Conservation (phyloP, 1,140 invertebrate genomes). For the Intoshia linei region DNA sequence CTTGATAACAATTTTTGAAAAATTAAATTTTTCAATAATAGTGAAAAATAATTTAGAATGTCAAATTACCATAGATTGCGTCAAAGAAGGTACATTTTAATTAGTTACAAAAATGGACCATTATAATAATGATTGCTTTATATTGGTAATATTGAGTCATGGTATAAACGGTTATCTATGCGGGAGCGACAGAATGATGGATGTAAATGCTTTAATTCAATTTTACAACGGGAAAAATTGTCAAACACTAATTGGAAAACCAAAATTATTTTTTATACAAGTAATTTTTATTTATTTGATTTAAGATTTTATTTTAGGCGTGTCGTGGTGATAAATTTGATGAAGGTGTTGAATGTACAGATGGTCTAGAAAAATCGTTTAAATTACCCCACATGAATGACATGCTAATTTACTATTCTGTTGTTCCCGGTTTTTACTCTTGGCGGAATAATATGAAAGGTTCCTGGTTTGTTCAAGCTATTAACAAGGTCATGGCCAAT, state of each 20-base stretch:
- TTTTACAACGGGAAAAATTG: constrained; percentile 54
- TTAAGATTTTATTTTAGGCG: constrained; percentile 12
- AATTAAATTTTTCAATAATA: too few relatives aligned
- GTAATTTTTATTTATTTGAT: constrained; percentile 15
- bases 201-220: constrained; percentile 35
- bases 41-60: too few relatives aligned
- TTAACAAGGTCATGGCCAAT: constrained; percentile 39
- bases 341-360: constrained; percentile 11
- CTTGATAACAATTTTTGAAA: too few relatives aligned
- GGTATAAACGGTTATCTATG: constrained; percentile 54
- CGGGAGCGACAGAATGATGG: constrained; percentile 39
- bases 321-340: constrained; percentile 18
- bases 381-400: constrained; percentile 65
- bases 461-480: constrained; percentile 77
- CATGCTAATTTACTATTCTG: constrained; percentile 65
- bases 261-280: constrained; percentile 22
- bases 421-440: constrained; percentile 59
- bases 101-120: constrained; percentile 12
- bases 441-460: constrained; percentile 54
- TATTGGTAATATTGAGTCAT: constrained; percentile 40
- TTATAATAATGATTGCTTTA: constrained; percentile 15
- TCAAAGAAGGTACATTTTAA: too few relatives aligned
- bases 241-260: constrained; percentile 40
- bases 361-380: constrained; percentile 23
- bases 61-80: too few relatives aligned